Evolutionary conservation across 64 coral and sea anemone species (phyloP).

Genomic region (Porites lutea): DNA sequence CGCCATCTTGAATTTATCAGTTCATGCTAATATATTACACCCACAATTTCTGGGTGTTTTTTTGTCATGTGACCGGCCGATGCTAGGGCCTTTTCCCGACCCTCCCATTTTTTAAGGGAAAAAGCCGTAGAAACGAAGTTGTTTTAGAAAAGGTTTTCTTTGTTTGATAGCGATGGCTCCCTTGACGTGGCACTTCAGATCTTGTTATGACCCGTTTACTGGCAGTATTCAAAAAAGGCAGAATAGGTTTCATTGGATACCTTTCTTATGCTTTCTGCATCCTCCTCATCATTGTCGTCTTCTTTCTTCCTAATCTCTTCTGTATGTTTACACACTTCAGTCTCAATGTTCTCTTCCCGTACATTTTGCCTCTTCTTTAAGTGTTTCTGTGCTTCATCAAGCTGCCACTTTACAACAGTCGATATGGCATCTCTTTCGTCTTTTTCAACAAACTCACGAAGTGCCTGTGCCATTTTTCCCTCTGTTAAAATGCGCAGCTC

Average conservation of each 20-base stretch:
- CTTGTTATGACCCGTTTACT: too few species aligned
- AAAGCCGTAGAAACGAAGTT: too few species aligned
- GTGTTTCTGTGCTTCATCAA: constrained; percentile 83
- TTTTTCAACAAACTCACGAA: constrained; percentile 97
- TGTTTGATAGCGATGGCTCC: too few species aligned
- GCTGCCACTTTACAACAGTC: constrained; percentile 89
- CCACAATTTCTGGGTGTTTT: too few species aligned
- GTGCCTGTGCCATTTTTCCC: constrained; percentile 90
- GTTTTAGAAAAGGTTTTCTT: too few species aligned
- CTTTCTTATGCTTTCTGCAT: constrained; percentile 73
- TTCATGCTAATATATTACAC: too few species aligned
- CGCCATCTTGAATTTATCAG: too few species aligned
- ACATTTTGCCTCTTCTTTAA: constrained; percentile 77
- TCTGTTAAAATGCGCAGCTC: constrained; percentile 89
- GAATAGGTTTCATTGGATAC: constrained; percentile 11
- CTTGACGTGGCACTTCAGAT: too few species aligned
- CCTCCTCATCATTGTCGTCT: constrained; percentile 51
- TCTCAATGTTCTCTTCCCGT: constrained; percentile 81
- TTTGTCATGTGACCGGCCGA: too few species aligned
- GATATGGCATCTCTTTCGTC: constrained; percentile 97
- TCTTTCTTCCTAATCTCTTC: constrained; percentile 63
- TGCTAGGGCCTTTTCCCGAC: too few species aligned
- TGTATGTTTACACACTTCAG: constrained; percentile 74
- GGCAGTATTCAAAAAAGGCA: too few species aligned
- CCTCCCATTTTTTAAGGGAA: too few species aligned